These are phyloP conservation scores for Anthoscopus minutus DNA, from an alignment of 2,113 vertebrate species.

Conservation along the genomic window DNA sequence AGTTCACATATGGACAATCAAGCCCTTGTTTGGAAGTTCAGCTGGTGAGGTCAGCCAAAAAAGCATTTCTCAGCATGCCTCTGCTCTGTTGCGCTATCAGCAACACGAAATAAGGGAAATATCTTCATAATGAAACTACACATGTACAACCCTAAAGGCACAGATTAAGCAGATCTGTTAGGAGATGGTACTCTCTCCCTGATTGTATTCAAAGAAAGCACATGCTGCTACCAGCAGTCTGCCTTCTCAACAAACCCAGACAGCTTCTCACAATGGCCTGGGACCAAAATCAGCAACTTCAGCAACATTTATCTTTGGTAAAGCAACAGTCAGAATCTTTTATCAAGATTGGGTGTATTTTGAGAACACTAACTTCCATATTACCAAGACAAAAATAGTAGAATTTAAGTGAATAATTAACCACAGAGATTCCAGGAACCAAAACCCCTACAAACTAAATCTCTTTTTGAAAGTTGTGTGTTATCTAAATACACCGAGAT, in stretches of 20 bases:
- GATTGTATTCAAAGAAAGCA: neutral
- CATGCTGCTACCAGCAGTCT: neutral
- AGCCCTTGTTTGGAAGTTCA: neutral
- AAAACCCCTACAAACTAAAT: neutral
- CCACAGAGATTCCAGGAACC: neutral
- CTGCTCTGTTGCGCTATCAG: neutral
- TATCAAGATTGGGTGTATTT: slow-evolving; percentile 3
- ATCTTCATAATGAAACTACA: neutral
- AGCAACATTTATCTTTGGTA: neutral
- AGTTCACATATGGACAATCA: neutral
- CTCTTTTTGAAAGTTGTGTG: neutral
- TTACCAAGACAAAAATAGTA: slow-evolving; percentile 11
- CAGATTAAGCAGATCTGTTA: neutral
- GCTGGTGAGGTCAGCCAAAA: neutral
- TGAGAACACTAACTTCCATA: slow-evolving; percentile 26
- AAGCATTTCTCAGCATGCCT: neutral
- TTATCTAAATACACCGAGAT: neutral
- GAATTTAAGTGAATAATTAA: slow-evolving; percentile 17
- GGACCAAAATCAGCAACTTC: slow-evolving; percentile 17
- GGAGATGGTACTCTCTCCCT: neutral
- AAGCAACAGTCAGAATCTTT: slow-evolving; percentile 8
- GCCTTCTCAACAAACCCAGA: neutral
- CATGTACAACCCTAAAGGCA: neutral
- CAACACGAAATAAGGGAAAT: neutral
- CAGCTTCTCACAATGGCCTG: neutral